Base-by-base conservation (phyloP, 2,888 invertebrate species). In the Cataglyphis cursor region DNA sequence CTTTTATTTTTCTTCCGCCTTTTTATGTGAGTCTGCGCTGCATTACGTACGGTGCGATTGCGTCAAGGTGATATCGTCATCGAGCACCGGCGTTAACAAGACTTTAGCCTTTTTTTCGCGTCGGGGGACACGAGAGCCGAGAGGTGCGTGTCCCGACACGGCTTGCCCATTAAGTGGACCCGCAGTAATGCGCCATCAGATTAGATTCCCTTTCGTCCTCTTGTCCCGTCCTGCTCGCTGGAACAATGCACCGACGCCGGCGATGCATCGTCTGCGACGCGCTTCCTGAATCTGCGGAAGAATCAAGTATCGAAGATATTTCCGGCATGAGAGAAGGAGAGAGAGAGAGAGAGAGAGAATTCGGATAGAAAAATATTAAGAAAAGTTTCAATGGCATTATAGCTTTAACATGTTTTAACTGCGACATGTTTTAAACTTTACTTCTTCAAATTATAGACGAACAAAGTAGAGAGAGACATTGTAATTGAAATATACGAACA, bases 111-210 rank as follows among this genome's bases (percentile, higher is more conserved):
- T 92, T 91, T 93, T 92, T 91, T 90, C 90, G 90, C 89, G 75
- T 70, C 85, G 83, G 82, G 87, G 88, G 70, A 78, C 75, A 76
- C 83, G 87, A 89, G 88, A 92, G 89, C 87, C 91, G 86, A 83
- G 90, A 93, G 94, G 93, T 94, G 94, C 94, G 94, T 94, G 94
- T 93, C 94, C 92, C 92, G 93, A 95, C 94, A 95, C 93, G 94
- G 94, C 93, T 95, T 94, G 94, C 94, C 94, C 94, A 95, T 94
- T 95, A 95, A 93, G 93, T 93, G 93, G 94, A 93, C 93, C 94
- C 91, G 85, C 83, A 51, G 31, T 51, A 80, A 70, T 90, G 94
- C 91, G 92, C 91, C 94, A 95, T 95, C 94, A 95, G 94, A 94
- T 94, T 94, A 94, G 94, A 94, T 94, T 93, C 93, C 91, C 90